Evolutionary conservation across 2,888 invertebrate genomes (phyloP), one percentile per base, ranked within the genome.

Genomic region (Masnerella sp.): DNA sequence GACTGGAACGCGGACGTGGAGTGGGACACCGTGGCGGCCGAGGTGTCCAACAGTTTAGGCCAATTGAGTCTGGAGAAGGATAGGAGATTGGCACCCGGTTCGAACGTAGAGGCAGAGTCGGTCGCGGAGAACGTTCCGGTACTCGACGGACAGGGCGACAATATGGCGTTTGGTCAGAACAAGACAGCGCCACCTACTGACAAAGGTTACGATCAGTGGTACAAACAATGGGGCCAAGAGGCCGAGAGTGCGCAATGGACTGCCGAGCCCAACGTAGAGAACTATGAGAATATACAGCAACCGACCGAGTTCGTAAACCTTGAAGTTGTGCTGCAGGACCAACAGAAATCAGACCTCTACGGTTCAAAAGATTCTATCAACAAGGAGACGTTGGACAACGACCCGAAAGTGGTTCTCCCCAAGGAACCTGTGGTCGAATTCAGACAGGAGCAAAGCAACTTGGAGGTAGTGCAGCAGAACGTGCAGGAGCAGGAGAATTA

Each of bases 261-360:
- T n/a, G 18, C 75, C 0, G 85, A 86, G 12, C 80, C 83, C 17
- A 83, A 81, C 14, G 83, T 85, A 0, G 87, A 87, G 30, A 87
- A 85, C 54, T 85, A 84, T 38, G 87, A 87, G 54, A 86, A 85
- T 36, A 85, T 86, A 30, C 85, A 85, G 40, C 85, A 84, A 59
- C 75, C 84, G 3, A 49, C 78, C 0, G 87, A 87, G 15, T 86
- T 86, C 25, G 81, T 84, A 1, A 87, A 87, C 75, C 58, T 83
- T 1, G 87, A 87, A 28, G 84, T 85, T 1, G 83, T 85, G 0
- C 73, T 81, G 0, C 83, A 84, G 0, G 80, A 84, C 11, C 32
- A 81, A 4, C 83, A 85, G 38, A 80, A 83, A 52, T 81, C 84
- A 2, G 83, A 85, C 49, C 79, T 84, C 15, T 86, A 85, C 20